Conservation (phyloP, 2,113 vertebrate genomes). For the Engystomops pustulosus region DNA sequence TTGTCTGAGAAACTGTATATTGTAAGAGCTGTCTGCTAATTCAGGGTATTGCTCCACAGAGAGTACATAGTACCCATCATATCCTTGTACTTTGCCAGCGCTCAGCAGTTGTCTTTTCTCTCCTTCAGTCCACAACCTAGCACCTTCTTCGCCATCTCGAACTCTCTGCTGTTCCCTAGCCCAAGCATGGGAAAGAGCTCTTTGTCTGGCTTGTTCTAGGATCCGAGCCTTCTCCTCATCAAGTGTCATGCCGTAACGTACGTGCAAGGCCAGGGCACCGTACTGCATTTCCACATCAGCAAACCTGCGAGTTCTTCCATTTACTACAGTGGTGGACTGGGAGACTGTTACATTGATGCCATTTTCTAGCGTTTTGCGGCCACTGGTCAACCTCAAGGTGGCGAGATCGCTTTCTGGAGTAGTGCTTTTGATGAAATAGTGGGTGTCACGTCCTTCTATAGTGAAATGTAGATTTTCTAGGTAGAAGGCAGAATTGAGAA, state of each 20-base stretch:
- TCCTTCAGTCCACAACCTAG: slow-evolving; percentile 94
- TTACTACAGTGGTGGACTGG: slow-evolving; percentile 94
- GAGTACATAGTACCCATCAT: slow-evolving; percentile 97
- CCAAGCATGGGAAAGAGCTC: slow-evolving; percentile 90
- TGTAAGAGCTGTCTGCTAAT: slow-evolving; percentile 95
- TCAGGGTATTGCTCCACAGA: slow-evolving; percentile 99
- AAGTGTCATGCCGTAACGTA: slow-evolving; percentile 94
- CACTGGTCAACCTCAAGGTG: slow-evolving; percentile 89
- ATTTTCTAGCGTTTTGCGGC: slow-evolving; percentile 92
- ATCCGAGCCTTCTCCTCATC: slow-evolving; percentile 97
- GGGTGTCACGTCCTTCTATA: slow-evolving; percentile 91
- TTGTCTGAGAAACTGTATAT: slow-evolving; percentile 97
- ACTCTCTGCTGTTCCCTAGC: slow-evolving; percentile 92
- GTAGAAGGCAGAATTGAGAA: slow-evolving; percentile 95
- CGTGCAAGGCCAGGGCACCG: slow-evolving; percentile 86
- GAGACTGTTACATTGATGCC: slow-evolving; percentile 96
- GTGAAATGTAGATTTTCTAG: slow-evolving; percentile 96
- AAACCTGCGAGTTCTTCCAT: slow-evolving; percentile 94
- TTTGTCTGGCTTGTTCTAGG: slow-evolving; percentile 91
- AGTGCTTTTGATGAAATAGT: slow-evolving; percentile 95
- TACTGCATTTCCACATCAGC: slow-evolving; percentile 95
- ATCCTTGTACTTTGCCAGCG: slow-evolving; percentile 93
- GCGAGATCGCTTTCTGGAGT: slow-evolving; percentile 93
- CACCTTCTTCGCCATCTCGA: slow-evolving; percentile 91
- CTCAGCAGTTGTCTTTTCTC: slow-evolving; percentile 97